Evolutionary conservation across 2,113 vertebrate genomes (phyloP), one percentile per base, ranked within the genome.

Genomic region (Cochlearius cochlearius): DNA sequence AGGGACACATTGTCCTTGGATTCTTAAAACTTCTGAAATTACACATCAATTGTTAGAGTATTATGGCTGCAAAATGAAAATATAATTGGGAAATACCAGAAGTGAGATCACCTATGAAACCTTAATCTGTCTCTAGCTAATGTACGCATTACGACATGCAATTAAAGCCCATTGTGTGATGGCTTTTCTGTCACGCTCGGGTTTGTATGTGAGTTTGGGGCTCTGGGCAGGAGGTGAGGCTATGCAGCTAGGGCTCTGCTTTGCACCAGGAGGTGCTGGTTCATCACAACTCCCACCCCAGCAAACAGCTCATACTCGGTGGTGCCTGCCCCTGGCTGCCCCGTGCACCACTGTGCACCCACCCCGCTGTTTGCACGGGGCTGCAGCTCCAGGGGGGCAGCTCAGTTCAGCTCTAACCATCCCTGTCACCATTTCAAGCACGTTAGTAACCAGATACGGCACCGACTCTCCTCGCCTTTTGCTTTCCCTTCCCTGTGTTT

Each of bases 91-190:
- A 50, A 53, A 45, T 22, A 19, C 2, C 20, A 26, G 43, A 29
- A n/a, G 36, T 39, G 67, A 43, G n/a, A 26, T 60, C 45, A 36
- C 53, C 25, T n/a, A 2, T 29, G 49, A 50, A 82, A 32, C 84
- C 19, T 29, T 25, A 75, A 47, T 32, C 39, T 27, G 4, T 13
- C 71, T 55, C 11, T 22, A 39, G 71, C 55, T 47, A 7, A 9
- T 1, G 43, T 32, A 12, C 3, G 34, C 36, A 1, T 64, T n/a
- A 34, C 0, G 2, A 32, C 34, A 4, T 13, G 7, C 43, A 6
- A 7, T 43, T 15, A 12, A 36, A 67, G 68, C 30, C 41, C 3
- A 0, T 19, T 14, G 56, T 10, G 0, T 15, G 34, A 39, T 55
- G 29, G 19, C 52, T 41, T 20, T 50, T 7, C 30, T 15, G 23